Percentiles rank a stretch among this genome's conserved stretches.
Conservation (phyloP, 92 coral and sea anemone species). For the Hydrozoanthus gracilis region DNA sequence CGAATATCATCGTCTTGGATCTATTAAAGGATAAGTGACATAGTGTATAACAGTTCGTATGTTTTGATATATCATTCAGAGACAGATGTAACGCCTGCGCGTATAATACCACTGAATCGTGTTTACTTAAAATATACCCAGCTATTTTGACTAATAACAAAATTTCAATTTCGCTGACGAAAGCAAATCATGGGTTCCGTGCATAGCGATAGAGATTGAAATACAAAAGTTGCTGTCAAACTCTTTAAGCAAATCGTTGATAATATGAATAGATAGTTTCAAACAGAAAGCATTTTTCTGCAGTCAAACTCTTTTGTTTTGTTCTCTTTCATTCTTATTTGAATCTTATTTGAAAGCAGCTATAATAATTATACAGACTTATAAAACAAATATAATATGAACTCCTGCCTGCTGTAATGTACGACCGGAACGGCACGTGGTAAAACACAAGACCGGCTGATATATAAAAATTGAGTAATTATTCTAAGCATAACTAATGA, state of each 20-base stretch:
- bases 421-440: too few species aligned
- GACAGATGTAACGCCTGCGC: neutral
- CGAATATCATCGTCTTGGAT: neutral
- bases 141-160: neutral
- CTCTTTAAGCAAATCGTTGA: too few species aligned
- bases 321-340: too few species aligned
- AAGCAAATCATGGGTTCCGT: neutral
- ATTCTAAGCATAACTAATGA: too few species aligned
- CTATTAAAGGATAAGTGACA: neutral
- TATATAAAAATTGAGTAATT: too few species aligned
- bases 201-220: too few species aligned
- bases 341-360: too few species aligned
- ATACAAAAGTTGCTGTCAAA: too few species aligned
- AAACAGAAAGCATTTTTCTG: neutral
- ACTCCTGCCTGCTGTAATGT: too few species aligned
- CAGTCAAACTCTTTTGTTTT: neutral
- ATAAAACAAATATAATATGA: too few species aligned
- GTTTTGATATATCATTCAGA: conserved; percentile 7
- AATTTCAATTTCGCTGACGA: neutral
- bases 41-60: neutral
- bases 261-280: neutral
- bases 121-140: neutral
- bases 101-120: neutral
- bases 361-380: too few species aligned
- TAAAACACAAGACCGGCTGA: too few species aligned